These are phyloP conservation scores for Naja naja DNA, from an alignment of 2,113 vertebrate species.

Conservation along the genomic window DNA sequence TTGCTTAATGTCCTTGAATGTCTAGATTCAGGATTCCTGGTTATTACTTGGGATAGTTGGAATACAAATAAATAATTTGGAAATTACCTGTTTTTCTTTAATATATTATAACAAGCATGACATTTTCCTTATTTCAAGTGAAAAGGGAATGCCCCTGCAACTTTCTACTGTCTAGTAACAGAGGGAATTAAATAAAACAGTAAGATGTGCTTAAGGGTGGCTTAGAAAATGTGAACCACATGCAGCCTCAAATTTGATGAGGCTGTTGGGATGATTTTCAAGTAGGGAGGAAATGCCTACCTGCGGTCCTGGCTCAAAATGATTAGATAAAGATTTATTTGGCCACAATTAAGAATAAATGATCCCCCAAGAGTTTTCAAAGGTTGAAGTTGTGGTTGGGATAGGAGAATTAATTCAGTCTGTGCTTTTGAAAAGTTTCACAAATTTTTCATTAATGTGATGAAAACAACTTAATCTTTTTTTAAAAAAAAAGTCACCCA, in stretches of 20 bases:
- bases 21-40: background rate
- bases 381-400: background rate
- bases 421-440: background rate
- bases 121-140: background rate
- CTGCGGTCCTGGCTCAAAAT: background rate
- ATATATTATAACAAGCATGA: background rate
- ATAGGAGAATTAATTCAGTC: background rate
- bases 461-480: background rate
- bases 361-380: background rate
- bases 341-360: background rate
- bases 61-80: background rate
- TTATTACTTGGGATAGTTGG: background rate
- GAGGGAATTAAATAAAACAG: background rate
- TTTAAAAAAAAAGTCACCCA: background rate
- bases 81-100: background rate
- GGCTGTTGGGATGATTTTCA: background rate
- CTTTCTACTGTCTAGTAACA: background rate
- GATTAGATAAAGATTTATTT: background rate
- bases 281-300: background rate
- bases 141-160: background rate
- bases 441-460: background rate
- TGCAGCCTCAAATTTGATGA: background rate
- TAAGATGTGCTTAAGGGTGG: background rate
- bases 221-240: background rate
- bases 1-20: background rate